These are phyloP conservation scores for Hydrolagus colliei DNA, from an alignment of 2,797 vertebrate species.

Conservation along the genomic window DNA sequence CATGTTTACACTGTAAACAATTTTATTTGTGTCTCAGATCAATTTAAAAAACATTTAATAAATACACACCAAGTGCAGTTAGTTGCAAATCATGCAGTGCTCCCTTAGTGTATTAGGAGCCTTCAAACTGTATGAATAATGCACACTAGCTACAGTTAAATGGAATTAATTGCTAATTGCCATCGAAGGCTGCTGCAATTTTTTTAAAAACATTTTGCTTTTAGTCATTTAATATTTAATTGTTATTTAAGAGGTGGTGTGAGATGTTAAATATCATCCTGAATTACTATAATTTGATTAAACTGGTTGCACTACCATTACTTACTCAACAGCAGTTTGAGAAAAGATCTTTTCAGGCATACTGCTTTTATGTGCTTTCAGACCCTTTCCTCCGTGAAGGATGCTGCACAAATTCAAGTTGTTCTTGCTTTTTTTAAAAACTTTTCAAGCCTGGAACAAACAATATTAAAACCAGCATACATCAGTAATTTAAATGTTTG, in stretches of 20 bases:
- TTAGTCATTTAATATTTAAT: not conserved
- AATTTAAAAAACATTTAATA: not conserved
- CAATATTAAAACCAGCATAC: too few relatives aligned
- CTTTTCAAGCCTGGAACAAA: too few relatives aligned
- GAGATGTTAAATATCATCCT: too few relatives aligned
- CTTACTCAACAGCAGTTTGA: too few relatives aligned
- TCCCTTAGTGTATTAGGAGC: constrained; percentile 41
- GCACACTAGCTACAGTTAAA: constrained; percentile 46
- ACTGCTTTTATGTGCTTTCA: too few relatives aligned
- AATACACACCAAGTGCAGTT: not conserved
- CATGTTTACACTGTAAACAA: not conserved
- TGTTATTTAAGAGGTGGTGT: not conserved
- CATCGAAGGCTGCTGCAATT: not conserved
- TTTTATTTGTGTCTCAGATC: not conserved
- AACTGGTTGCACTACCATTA: too few relatives aligned
- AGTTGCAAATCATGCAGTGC: constrained; percentile 22
- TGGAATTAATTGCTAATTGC: constrained; percentile 19
- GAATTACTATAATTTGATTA: too few relatives aligned
- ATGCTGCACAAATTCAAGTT: too few relatives aligned
- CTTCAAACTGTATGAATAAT: constrained; percentile 44
- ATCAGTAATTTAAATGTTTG: too few relatives aligned
- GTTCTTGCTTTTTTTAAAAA: too few relatives aligned
- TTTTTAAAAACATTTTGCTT: not conserved
- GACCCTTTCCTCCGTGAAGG: too few relatives aligned
- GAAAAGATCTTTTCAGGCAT: too few relatives aligned